Percentiles rank a stretch among this genome's conserved stretches.
Evolutionary conservation across 2,888 invertebrate genomes (phyloP).

Genomic region (Hirtodrosophila duncani): DNA sequence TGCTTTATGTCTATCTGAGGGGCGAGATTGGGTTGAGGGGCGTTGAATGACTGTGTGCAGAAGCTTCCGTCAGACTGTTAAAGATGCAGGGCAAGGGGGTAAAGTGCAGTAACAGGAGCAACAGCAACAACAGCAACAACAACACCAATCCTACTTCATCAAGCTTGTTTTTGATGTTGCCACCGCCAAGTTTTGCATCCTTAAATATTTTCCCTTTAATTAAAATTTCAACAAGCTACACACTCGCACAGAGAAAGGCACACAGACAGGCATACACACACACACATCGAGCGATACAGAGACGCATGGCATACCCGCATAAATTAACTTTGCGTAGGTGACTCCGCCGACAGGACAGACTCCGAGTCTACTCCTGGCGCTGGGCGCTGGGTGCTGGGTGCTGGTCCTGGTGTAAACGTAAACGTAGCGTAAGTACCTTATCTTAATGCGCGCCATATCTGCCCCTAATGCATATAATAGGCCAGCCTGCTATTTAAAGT

Average conservation of each 20-base stretch:
- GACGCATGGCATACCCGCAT: constrained; percentile 54
- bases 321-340: constrained; percentile 61
- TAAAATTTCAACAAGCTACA: constrained; percentile 64
- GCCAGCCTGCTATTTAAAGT: constrained; percentile 68
- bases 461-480: constrained; percentile 71
- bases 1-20: no score
- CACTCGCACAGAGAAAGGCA: constrained; percentile 13
- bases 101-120: no score
- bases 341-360: constrained; percentile 16
- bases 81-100: no score
- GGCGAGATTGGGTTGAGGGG: no score
- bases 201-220: constrained; percentile 62
- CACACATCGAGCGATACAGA: neutral
- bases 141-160: no score
- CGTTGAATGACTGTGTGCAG: no score
- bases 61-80: no score
- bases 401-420: constrained; percentile 28
- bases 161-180: constrained; percentile 12
- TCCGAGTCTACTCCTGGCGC: constrained; percentile 7
- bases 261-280: neutral
- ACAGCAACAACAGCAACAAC: no score
- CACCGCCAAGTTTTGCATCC: constrained; percentile 28
- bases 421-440: constrained; percentile 64
- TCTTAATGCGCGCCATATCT: constrained; percentile 67
- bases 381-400: no score